A percentile compares a stretch with the other conserved stretches of the same genome.
phyloP scores from a whole-genome alignment of 2,797 vertebrate genomes.

The Anguilla obscura region DNA sequence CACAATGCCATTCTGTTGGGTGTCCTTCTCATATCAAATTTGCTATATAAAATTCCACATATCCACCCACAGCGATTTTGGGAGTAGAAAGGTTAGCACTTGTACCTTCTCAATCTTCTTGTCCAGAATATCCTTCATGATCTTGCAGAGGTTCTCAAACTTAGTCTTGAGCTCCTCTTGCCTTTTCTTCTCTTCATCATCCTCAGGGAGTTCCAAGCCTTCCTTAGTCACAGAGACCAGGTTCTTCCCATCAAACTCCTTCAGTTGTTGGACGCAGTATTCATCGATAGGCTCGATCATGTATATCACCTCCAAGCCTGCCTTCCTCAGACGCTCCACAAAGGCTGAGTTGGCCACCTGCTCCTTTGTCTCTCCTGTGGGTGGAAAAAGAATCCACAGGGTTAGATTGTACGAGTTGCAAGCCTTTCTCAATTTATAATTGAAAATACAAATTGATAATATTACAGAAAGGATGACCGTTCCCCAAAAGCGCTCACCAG shows the following conservation, averaged over 20 bases:
- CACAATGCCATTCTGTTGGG: neutral
- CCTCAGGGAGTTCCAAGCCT: slow-evolving; percentile 79
- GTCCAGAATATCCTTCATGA: slow-evolving; percentile 90
- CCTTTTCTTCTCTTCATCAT: slow-evolving; percentile 84
- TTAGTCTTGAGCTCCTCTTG: slow-evolving; percentile 88
- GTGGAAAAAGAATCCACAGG: slow-evolving; percentile 38
- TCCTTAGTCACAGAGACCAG: slow-evolving; percentile 90
- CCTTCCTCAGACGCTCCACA: slow-evolving; percentile 81
- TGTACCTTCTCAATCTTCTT: slow-evolving; percentile 94
- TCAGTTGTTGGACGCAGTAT: slow-evolving; percentile 83
- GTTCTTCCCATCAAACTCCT: slow-evolving; percentile 90
- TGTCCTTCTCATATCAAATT: slow-evolving; percentile 62
- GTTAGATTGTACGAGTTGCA: neutral
- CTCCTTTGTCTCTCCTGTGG: slow-evolving; percentile 77
- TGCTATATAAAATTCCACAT: neutral
- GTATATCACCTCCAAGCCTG: slow-evolving; percentile 82
- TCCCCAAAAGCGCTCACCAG: slow-evolving; percentile 47
- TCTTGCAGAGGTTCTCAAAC: slow-evolving; percentile 92
- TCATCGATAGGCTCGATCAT: slow-evolving; percentile 84
- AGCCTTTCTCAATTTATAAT: neutral
- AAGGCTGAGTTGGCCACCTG: slow-evolving; percentile 84
- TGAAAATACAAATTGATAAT: neutral
- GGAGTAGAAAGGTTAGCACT: neutral
- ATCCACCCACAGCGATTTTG: slow-evolving; percentile 56
- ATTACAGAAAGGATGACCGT: neutral